phyloP scores from a whole-genome alignment of 1,140 invertebrate species.

The Anthonomus grandis region DNA sequence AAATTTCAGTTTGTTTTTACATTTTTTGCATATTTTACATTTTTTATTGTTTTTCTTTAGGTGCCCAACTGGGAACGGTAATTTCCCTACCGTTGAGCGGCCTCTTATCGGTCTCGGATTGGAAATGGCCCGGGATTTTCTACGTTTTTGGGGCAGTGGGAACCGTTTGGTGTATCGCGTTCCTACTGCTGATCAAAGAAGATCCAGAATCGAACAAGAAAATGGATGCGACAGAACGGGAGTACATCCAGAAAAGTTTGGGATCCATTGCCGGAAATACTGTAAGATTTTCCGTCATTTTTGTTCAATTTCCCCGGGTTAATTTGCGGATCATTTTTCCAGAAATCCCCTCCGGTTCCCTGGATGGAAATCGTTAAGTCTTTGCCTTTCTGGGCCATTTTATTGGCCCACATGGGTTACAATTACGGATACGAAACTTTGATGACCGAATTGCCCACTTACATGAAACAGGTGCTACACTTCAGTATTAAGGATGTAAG shows the following conservation, averaged over 20 bases:
- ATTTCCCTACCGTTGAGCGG: conserved; percentile 83
- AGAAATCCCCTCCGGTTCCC: conserved; percentile 82
- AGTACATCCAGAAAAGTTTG: conserved; percentile 79
- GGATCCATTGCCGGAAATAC: conserved; percentile 71
- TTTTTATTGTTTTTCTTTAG: conserved; percentile 50
- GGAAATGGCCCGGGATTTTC: conserved; percentile 87
- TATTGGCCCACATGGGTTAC: conserved; percentile 80
- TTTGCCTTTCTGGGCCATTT: conserved; percentile 78
- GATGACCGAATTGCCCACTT: conserved; percentile 92
- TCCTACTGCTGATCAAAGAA: conserved; percentile 76
- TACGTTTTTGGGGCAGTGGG: conserved; percentile 82
- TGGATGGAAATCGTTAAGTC: conserved; percentile 83
- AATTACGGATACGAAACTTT: conserved; percentile 89
- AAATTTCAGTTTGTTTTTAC: too few species aligned
- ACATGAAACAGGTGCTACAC: conserved; percentile 92
- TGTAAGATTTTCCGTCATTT: conserved; percentile 55
- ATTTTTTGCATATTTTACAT: too few species aligned
- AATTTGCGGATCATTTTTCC: too few species aligned
- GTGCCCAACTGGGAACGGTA: conserved; percentile 83
- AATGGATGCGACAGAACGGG: conserved; percentile 80
- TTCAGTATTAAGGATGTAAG: conserved; percentile 87
- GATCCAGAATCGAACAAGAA: conserved; percentile 75
- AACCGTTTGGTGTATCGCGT: conserved; percentile 81
- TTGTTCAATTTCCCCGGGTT: neutral
- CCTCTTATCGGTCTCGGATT: conserved; percentile 71